Conservation (phyloP, 1,140 invertebrate genomes). For the Neomicropteryx cornuta region DNA sequence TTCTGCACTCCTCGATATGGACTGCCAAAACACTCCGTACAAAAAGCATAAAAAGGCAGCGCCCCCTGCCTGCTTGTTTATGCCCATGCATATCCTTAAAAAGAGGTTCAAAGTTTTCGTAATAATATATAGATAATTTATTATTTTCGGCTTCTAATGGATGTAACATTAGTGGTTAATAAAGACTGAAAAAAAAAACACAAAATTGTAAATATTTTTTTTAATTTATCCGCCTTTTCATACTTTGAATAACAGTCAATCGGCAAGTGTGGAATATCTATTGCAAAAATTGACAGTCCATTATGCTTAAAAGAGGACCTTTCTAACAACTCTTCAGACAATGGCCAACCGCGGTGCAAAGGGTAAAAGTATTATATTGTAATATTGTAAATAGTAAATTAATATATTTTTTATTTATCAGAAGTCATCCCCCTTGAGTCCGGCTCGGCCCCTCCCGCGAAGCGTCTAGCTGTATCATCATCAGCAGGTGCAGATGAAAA, state of each 20-base stretch:
- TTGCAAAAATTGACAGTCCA: neutral
- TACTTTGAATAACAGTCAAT: neutral
- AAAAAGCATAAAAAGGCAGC: no score
- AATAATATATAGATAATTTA: no score
- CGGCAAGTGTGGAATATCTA: neutral
- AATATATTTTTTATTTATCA: constrained; percentile 11
- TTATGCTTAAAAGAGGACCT: neutral
- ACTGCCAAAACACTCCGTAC: no score
- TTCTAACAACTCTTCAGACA: neutral
- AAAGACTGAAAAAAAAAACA: no score
- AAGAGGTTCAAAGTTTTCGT: no score
- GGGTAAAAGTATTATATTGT: neutral
- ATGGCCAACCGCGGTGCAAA: neutral
- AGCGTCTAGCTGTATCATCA: constrained; percentile 21
- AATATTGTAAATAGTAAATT: neutral
- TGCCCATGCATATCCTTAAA: no score
- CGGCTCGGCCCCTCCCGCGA: constrained; percentile 19
- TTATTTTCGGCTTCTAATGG: no score
- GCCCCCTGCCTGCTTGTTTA: no score
- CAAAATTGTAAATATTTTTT: no score
- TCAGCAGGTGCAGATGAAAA: constrained; percentile 20
- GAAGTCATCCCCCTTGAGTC: constrained; percentile 35
- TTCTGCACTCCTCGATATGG: no score
- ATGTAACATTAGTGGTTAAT: no score
- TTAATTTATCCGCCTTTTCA: neutral